Evolutionary conservation across 2,113 vertebrate species (phyloP).

Genomic region (Myrmecobius fasciatus): DNA sequence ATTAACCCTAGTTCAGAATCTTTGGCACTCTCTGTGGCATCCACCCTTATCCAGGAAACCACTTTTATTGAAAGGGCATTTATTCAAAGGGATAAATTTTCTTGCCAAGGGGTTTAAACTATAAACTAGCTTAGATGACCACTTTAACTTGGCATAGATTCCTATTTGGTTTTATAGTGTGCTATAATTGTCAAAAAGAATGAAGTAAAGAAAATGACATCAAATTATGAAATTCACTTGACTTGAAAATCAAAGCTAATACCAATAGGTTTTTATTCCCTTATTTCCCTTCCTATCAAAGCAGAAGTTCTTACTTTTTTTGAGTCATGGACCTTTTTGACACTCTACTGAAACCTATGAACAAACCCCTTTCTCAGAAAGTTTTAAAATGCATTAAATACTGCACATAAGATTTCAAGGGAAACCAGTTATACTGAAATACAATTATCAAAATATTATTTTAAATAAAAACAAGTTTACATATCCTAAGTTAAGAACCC

Average conservation of each 20-base stretch:
- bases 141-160: background rate
- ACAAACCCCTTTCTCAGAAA: background rate
- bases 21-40: background rate
- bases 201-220: background rate
- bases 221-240: background rate
- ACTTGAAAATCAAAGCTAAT: background rate
- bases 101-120: background rate
- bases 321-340: background rate
- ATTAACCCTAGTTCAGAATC: background rate
- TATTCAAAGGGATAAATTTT: background rate
- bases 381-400: background rate
- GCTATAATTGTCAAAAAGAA: background rate
- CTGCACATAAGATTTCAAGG: background rate
- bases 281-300: background rate
- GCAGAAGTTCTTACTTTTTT: background rate
- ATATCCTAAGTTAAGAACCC: background rate
- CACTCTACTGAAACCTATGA: background rate
- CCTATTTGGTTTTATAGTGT: background rate
- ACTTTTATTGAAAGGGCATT: background rate
- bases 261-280: background rate
- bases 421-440: background rate
- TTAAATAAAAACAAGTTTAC: background rate
- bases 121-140: background rate
- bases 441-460: background rate
- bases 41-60: background rate